These are phyloP conservation scores for Podarcis raffonei DNA, from an alignment of 2,113 vertebrate species.

Conservation along the genomic window DNA sequence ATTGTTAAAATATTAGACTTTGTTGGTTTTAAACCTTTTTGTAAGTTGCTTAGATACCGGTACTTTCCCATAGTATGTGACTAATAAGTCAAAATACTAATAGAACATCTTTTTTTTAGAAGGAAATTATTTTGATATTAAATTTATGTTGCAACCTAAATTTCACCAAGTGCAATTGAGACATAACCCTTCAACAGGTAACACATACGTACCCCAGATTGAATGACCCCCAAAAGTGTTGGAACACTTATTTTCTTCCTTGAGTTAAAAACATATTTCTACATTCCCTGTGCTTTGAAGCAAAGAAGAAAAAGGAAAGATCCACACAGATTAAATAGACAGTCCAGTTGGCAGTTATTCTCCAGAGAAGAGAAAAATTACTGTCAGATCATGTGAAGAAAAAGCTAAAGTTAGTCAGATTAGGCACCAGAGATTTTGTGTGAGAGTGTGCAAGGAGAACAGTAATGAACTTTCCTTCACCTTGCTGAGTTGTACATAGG, in stretches of 20 bases:
- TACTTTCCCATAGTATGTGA: neutral
- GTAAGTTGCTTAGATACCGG: no score
- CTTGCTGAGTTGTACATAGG: neutral
- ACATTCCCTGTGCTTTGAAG: neutral
- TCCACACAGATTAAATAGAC: slow-evolving; percentile 13
- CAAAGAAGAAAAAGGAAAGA: neutral
- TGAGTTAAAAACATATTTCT: neutral
- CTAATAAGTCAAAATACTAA: neutral
- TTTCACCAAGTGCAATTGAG: neutral
- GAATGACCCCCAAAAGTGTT: neutral
- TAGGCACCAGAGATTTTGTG: neutral
- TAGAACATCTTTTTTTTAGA: neutral
- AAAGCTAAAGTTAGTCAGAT: slow-evolving; percentile 14
- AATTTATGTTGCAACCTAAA: neutral
- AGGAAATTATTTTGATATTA: neutral
- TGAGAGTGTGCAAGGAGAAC: neutral
- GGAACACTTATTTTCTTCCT: slow-evolving; percentile 27
- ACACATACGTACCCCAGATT: neutral
- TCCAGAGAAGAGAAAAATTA: slow-evolving; percentile 12
- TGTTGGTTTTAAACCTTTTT: no score
- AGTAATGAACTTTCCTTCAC: neutral
- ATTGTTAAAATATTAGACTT: neutral
- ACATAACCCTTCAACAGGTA: neutral
- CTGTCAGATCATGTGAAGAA: neutral
- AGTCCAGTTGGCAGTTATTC: slow-evolving; percentile 22